Conservation (phyloP, 2,888 invertebrate species). For the Aquatica leii region DNA sequence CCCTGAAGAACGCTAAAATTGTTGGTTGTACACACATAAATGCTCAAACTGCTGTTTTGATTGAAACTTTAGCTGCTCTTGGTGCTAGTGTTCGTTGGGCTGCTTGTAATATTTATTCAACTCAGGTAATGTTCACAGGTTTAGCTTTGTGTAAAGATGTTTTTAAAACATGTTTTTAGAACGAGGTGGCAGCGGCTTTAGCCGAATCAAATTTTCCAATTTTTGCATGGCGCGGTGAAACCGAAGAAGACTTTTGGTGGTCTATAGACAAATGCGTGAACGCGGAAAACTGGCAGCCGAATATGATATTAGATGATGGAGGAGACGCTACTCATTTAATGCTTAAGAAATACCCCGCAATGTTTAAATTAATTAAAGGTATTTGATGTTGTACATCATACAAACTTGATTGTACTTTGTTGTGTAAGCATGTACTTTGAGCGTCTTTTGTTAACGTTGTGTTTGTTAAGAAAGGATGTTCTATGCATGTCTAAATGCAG, state of each 20-base stretch:
- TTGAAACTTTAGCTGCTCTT: conserved; percentile 87
- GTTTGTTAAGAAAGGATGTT: conserved; percentile 18
- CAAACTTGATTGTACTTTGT: conserved; percentile 9
- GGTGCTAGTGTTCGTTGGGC: conserved; percentile 96
- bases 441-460: not conserved
- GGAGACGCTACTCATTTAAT: conserved; percentile 97
- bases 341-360: conserved; percentile 92
- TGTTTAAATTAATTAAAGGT: conserved; percentile 93
- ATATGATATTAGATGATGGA: conserved; percentile 97
- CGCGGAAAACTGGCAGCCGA: conserved; percentile 93
- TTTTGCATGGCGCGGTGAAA: conserved; percentile 97
- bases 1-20: conserved; percentile 90
- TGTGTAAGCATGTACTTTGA: not conserved
- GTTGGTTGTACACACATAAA: conserved; percentile 99
- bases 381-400: conserved; percentile 6
- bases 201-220: conserved; percentile 90
- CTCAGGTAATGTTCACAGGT: conserved; percentile 68
- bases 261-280: conserved; percentile 96
- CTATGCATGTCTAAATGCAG: not conserved
- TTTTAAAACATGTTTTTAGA: conserved; percentile 63
- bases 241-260: conserved; percentile 99
- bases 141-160: too few species aligned
- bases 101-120: conserved; percentile 97
- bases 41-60: conserved; percentile 95
- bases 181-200: conserved; percentile 95